Evolutionary conservation across 2,797 vertebrate species (phyloP), one percentile per base, ranked within the genome.

Genomic region (Paedocypris micromegethes): DNA sequence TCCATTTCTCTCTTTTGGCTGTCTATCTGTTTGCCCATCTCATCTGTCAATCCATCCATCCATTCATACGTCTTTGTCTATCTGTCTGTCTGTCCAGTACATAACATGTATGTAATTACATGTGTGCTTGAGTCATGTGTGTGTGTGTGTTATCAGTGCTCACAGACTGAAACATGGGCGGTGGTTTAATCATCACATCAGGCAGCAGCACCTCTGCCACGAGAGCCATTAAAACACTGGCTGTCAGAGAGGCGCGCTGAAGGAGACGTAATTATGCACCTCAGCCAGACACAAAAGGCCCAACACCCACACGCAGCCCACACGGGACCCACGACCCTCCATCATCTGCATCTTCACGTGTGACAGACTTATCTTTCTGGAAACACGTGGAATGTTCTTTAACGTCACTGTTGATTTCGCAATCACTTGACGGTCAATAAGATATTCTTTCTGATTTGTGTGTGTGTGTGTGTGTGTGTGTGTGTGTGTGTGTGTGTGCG

Each of bases 341-440:
- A 70, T 65, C 62, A 62, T 66, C 58, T 41, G 68, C 58, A 70
- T 51, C 64, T 55, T 71, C 59, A 61, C 51, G 4, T 56, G 66
- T 61, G 59, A 9, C 23, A 8, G 4, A 3, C 50, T 59, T 68
- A 64, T 72, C 64, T 55, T 38, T 60, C 41, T 74, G 74, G 69
- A 83, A 78, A 79, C 52, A 77, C 44, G 0, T 2, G 74, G 68
- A 79, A 85, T 75, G 80, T 83, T 84, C 82, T 63, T 79, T 75
- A 54, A n/a, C 23, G 23, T 23, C 23, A 68, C 57, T 5, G 44
- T 9, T 9, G 56, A 23, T 9, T 40, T 42, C 44, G 37, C 3
- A 38, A 52, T 52, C 46, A n/a, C n/a, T n/a, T 63, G 43, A 68
- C 8, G 39, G 64, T 52, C 54, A 51, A 66, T 55, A 43, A 60